phyloP scores from a whole-genome alignment of 1,140 invertebrate genomes.

The Globodera rostochiensis region DNA sequence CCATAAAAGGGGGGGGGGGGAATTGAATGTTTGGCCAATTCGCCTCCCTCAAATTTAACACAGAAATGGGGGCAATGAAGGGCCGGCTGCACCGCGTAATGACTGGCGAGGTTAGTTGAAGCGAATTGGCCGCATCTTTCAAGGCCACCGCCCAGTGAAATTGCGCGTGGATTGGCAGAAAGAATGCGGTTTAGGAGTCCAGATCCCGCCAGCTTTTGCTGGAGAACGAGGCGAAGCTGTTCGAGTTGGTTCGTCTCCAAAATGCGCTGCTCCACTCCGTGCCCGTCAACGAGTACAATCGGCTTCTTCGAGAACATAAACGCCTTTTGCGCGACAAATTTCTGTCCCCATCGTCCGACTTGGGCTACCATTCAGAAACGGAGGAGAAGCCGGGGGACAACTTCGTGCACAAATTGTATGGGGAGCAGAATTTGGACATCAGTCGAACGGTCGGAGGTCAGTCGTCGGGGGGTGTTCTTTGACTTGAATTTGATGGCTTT shows the following conservation, averaged over 20 bases:
- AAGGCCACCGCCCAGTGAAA: conserved; percentile 10
- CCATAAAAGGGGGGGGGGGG: background rate
- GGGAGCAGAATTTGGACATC: background rate
- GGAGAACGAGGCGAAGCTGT: conserved; percentile 42
- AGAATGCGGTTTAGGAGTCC: conserved; percentile 9
- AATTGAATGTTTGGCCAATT: background rate
- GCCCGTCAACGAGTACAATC: conserved; percentile 46
- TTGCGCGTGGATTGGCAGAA: background rate
- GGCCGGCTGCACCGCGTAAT: background rate
- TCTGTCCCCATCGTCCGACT: conserved; percentile 4
- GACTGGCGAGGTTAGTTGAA: conserved; percentile 10
- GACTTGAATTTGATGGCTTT: background rate
- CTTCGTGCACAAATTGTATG: background rate
- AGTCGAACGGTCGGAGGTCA: background rate
- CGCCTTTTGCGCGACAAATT: conserved; percentile 25
- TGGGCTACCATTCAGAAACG: conserved; percentile 17
- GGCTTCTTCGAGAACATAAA: conserved; percentile 44
- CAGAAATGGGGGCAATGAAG: conserved; percentile 7
- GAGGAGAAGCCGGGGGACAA: background rate
- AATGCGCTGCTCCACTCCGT: conserved; percentile 55
- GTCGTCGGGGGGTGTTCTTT: background rate
- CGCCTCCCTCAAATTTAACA: background rate
- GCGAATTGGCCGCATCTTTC: conserved; percentile 2
- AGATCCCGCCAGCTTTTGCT: conserved; percentile 14
- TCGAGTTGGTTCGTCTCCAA: conserved; percentile 29